These are phyloP conservation scores for Platichthys stellatus DNA, from an alignment of 2,113 vertebrate genomes.

Conservation along the genomic window DNA sequence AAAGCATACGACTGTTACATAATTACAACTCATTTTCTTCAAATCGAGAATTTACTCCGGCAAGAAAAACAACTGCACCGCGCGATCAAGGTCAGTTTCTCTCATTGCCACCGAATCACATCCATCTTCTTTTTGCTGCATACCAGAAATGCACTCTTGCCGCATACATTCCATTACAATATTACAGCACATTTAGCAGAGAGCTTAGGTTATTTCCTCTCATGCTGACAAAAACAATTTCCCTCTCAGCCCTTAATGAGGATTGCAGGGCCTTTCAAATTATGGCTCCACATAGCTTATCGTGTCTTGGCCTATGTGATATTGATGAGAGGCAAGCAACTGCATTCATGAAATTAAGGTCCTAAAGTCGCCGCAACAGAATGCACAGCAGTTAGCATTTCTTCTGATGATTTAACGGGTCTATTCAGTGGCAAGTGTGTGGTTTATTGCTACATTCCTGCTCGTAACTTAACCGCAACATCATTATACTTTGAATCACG, in stretches of 20 bases:
- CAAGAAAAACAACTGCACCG: slow-evolving; percentile 10
- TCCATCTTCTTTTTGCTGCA: slow-evolving; percentile 43
- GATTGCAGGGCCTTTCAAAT: slow-evolving; percentile 70
- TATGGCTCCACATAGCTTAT: slow-evolving; percentile 60
- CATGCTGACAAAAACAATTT: slow-evolving; percentile 72
- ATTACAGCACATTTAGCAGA: slow-evolving; percentile 63
- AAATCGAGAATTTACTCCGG: not conserved
- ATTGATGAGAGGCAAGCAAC: slow-evolving; percentile 68
- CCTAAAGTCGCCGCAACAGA: slow-evolving; percentile 51
- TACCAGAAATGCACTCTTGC: slow-evolving; percentile 52
- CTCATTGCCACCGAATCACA: slow-evolving; percentile 26
- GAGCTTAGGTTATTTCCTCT: slow-evolving; percentile 66
- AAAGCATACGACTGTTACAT: not conserved
- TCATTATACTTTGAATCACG: slow-evolving; percentile 47
- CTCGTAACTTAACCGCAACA: slow-evolving; percentile 58
- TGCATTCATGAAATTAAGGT: slow-evolving; percentile 65
- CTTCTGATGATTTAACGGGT: slow-evolving; percentile 63
- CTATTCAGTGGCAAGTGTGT: slow-evolving; percentile 49
- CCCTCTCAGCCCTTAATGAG: slow-evolving; percentile 69
- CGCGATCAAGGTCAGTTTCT: slow-evolving; percentile 58
- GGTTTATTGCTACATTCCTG: slow-evolving; percentile 56
- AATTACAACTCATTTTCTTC: not conserved
- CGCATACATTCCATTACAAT: slow-evolving; percentile 59
- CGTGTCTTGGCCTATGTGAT: slow-evolving; percentile 56
- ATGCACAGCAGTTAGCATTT: slow-evolving; percentile 59